Conservation (phyloP, 2,113 vertebrate genomes). For the Malurus alboscapulatus region DNA sequence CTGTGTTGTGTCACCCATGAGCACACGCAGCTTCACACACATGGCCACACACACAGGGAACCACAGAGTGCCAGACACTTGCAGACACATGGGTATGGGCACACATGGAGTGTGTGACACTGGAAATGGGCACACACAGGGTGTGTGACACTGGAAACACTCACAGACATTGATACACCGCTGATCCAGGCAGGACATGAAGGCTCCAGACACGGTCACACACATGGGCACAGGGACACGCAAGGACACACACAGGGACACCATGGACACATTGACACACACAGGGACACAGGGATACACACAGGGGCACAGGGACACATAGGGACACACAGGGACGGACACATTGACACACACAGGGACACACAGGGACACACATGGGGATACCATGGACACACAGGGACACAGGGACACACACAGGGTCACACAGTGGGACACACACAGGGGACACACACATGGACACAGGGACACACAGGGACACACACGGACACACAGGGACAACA, state of each 20-base stretch:
- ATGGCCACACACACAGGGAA: accelerated
- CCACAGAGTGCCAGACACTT: accelerated
- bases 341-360: too few species aligned
- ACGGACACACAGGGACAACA: too few species aligned
- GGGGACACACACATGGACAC: too few species aligned
- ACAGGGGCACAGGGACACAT: too few species aligned
- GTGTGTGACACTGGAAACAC: accelerated
- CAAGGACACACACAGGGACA: too few species aligned
- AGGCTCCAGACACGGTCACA: accelerated
- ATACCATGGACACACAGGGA: too few species aligned
- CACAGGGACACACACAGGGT: too few species aligned
- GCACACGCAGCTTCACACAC: accelerated
- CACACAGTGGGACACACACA: too few species aligned
- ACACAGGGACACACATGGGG: too few species aligned
- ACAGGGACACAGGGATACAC: accelerated
- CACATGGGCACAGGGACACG: accelerated
- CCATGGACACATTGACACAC: too few species aligned
- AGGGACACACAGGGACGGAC: too few species aligned
- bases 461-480: too few species aligned
- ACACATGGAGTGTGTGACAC: neutral
- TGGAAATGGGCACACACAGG: neutral
- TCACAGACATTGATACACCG: accelerated
- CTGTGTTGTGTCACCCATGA: accelerated
- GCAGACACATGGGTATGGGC: accelerated
- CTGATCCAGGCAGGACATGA: accelerated